A percentile compares a stretch with the other conserved stretches of the same genome.
Evolutionary conservation across 2,113 vertebrate species (phyloP).

Genomic region (Thomomys bottae): DNA sequence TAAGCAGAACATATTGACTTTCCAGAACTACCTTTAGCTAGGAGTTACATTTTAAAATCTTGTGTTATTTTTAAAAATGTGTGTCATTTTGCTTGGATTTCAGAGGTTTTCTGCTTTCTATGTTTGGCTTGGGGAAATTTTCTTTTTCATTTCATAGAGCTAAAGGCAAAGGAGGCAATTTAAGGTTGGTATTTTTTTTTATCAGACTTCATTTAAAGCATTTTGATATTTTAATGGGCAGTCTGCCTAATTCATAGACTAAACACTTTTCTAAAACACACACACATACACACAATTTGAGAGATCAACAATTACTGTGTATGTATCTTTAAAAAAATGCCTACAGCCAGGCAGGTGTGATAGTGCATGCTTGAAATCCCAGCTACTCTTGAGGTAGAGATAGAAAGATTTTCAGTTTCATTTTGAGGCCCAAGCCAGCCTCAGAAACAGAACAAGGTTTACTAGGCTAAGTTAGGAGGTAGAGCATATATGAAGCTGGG

Average conservation of each 20-base stretch:
- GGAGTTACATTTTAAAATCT: constrained; percentile 58
- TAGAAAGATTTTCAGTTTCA: too few relatives aligned
- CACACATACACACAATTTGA: not conserved
- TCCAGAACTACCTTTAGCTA: constrained; percentile 48
- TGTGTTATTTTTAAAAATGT: constrained; percentile 35
- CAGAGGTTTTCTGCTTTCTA: constrained; percentile 33
- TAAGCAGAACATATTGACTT: constrained; percentile 19
- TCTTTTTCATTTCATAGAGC: constrained; percentile 34
- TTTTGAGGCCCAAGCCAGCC: too few relatives aligned
- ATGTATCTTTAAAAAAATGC: not conserved
- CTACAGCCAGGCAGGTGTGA: too few relatives aligned
- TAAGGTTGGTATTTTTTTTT: constrained; percentile 55
- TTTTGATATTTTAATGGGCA: constrained; percentile 37
- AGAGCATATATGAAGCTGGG: too few relatives aligned
- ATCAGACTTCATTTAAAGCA: constrained; percentile 6
- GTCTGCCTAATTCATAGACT: constrained; percentile 13
- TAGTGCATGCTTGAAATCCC: too few relatives aligned
- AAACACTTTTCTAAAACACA: constrained; percentile 46
- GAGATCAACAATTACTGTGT: not conserved
- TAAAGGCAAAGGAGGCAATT: constrained; percentile 3
- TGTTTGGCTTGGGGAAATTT: constrained; percentile 24
- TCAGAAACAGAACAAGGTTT: too few relatives aligned
- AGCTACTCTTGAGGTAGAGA: too few relatives aligned
- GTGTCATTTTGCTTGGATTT: constrained; percentile 36
- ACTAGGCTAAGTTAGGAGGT: too few relatives aligned